Conservation (phyloP, 2,888 invertebrate genomes). For the Cryptocephalus primarius region DNA sequence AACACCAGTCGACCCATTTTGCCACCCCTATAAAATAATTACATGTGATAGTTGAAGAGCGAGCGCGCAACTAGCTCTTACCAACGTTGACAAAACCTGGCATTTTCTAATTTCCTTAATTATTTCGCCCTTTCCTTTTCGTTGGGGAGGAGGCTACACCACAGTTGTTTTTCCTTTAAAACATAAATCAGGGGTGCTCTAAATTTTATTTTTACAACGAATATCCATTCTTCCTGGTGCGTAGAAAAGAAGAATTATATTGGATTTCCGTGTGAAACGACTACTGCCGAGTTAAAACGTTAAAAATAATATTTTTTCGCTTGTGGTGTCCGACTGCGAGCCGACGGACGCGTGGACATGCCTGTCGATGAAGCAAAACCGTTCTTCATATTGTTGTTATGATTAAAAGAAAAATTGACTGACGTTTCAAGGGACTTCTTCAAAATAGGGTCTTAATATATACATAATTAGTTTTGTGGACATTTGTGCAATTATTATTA, state of each 20-base stretch:
- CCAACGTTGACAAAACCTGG: too few species aligned
- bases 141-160: too few species aligned
- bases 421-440: slow-evolving; percentile 7
- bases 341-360: neutral
- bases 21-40: too few species aligned
- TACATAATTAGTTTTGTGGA: slow-evolving; percentile 10
- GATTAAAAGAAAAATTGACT: slow-evolving; percentile 6
- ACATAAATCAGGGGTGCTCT: slow-evolving; percentile 27
- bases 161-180: too few species aligned
- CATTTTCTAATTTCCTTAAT: too few species aligned
- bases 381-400: slow-evolving; percentile 20
- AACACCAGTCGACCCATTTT: too few species aligned
- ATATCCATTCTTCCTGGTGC: slow-evolving; percentile 25
- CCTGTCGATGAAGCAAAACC: neutral
- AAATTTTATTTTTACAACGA: slow-evolving; percentile 32
- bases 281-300: slow-evolving; percentile 22
- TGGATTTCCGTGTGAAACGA: slow-evolving; percentile 12
- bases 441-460: slow-evolving; percentile 12
- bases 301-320: neutral
- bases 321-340: neutral
- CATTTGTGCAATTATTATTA: slow-evolving; percentile 24
- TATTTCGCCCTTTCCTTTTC: too few species aligned
- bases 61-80: too few species aligned
- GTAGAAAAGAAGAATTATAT: slow-evolving; percentile 8
- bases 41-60: too few species aligned